phyloP scores from a whole-genome alignment of 1,140 invertebrate genomes.

The Orchestia grillus region DNA sequence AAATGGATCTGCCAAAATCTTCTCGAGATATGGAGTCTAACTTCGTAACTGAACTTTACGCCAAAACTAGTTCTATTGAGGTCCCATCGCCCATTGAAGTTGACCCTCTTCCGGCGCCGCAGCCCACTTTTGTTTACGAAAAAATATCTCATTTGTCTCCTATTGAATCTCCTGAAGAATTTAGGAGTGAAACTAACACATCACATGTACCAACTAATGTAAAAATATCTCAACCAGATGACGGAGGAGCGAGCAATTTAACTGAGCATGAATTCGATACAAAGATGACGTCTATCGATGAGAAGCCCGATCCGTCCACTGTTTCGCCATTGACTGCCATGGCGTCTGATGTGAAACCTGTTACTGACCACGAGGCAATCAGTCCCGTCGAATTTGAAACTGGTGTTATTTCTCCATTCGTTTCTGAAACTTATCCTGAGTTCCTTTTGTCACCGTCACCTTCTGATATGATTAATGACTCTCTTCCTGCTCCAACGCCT shows the following conservation, averaged over 20 bases:
- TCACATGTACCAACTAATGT: not conserved
- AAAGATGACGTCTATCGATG: not conserved
- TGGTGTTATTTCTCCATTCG: not conserved
- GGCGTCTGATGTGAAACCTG: not conserved
- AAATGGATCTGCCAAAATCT: too few species aligned
- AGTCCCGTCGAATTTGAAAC: not conserved
- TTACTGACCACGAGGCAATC: not conserved
- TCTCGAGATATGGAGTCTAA: too few species aligned
- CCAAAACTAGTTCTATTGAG: too few species aligned
- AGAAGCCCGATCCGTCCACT: not conserved
- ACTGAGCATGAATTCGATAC: not conserved
- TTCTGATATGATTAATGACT: not conserved
- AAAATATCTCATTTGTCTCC: not conserved
- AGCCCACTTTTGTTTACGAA: not conserved
- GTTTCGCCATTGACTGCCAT: not conserved
- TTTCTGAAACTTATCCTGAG: constrained; percentile 44
- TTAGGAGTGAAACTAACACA: not conserved
- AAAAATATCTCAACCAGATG: not conserved
- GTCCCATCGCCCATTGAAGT: too few species aligned
- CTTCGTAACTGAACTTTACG: too few species aligned
- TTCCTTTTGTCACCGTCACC: not conserved
- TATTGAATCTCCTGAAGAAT: not conserved
- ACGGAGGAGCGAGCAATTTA: not conserved
- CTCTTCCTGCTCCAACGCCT: not conserved
- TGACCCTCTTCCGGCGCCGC: too few species aligned